These are phyloP conservation scores for Arenaria interpres DNA, from an alignment of 2,113 vertebrate genomes.

Conservation along the genomic window DNA sequence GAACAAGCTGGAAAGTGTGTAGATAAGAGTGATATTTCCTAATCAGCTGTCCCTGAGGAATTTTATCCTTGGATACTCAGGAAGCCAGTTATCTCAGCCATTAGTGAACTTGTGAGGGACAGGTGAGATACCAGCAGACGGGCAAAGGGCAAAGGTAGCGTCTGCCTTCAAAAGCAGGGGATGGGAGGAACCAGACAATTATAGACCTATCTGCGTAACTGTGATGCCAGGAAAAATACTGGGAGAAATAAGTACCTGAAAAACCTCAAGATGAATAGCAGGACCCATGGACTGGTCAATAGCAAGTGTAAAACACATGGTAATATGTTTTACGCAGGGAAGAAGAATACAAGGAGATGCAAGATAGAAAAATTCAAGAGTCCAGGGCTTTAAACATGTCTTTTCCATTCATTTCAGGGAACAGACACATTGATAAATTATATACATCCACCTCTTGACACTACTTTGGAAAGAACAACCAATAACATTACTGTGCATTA, in stretches of 20 bases:
- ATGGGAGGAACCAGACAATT: background rate
- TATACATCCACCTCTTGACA: background rate
- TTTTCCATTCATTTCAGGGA: background rate
- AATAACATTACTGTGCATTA: background rate
- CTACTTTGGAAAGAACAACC: background rate
- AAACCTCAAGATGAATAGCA: background rate
- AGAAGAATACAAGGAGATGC: background rate
- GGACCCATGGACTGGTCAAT: background rate
- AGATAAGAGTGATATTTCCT: slow-evolving; percentile 18
- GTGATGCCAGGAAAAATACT: background rate
- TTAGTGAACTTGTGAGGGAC: slow-evolving; percentile 67
- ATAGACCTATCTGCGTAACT: background rate
- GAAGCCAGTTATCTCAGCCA: slow-evolving; percentile 23
- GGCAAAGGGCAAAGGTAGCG: slow-evolving; percentile 44
- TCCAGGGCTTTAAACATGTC: background rate
- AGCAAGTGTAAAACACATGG: fast-evolving
- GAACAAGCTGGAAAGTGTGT: background rate
- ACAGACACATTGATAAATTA: background rate
- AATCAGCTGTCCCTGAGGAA: background rate
- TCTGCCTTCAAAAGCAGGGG: background rate
- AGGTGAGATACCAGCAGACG: slow-evolving; percentile 63
- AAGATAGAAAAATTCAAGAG: background rate
- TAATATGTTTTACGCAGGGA: background rate
- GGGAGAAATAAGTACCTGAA: background rate
- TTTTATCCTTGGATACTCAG: background rate